Conservation (phyloP, 2,113 vertebrate species). For the Coreoperca whiteheadi region DNA sequence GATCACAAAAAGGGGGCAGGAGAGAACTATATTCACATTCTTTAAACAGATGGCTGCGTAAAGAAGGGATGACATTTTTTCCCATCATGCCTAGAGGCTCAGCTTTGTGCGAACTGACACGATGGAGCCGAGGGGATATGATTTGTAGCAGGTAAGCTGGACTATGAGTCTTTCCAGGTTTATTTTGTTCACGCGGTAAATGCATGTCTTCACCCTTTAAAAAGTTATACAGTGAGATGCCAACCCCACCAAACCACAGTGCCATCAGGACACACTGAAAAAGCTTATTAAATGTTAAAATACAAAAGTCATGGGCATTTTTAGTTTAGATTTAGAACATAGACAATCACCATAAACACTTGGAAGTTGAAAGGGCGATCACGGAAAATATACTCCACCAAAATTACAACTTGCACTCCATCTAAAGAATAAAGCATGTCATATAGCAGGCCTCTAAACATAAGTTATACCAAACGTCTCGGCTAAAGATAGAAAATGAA, state of each 20-base stretch:
- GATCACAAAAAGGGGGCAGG: conserved; percentile 56
- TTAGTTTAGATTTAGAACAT: conserved; percentile 21
- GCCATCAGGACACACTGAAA: neutral
- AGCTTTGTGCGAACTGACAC: conserved; percentile 56
- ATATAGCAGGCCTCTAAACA: conserved; percentile 77
- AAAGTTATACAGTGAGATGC: neutral
- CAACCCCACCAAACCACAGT: neutral
- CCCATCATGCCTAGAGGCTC: conserved; percentile 69
- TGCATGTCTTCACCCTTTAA: conserved; percentile 47
- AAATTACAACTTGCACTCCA: conserved; percentile 73
- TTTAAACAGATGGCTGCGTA: conserved; percentile 70
- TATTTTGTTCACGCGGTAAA: conserved; percentile 22
- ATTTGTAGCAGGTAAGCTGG: conserved; percentile 66
- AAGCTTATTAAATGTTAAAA: neutral
- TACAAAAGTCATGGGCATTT: conserved; percentile 11
- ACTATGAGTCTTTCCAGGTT: conserved; percentile 54
- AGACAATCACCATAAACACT: conserved; percentile 29
- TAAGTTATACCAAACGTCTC: conserved; percentile 64
- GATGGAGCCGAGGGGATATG: conserved; percentile 69
- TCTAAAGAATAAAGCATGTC: conserved; percentile 68
- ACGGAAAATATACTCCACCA: conserved; percentile 65
- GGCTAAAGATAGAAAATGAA: conserved; percentile 75
- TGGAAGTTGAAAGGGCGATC: conserved; percentile 63
- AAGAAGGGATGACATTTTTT: conserved; percentile 66
- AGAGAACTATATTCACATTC: conserved; percentile 63